These are phyloP conservation scores for Scartelaos histophorus DNA, from an alignment of 2,113 vertebrate genomes.

Conservation along the genomic window DNA sequence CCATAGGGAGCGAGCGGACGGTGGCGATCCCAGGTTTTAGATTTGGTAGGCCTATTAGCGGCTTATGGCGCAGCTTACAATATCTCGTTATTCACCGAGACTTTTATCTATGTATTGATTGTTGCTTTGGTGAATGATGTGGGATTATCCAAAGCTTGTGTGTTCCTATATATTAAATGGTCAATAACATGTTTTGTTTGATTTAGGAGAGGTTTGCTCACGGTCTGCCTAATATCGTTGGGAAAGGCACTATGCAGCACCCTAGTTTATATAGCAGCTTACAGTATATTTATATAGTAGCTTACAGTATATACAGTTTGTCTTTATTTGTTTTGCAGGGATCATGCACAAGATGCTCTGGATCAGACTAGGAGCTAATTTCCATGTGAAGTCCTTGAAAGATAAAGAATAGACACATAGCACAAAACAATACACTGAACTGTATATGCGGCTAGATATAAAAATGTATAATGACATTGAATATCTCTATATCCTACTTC, in stretches of 20 bases:
- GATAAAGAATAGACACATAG: too few species aligned
- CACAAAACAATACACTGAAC: too few species aligned
- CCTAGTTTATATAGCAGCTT: too few species aligned
- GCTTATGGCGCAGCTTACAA: constrained; percentile 39
- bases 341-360: too few species aligned
- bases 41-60: constrained; percentile 24
- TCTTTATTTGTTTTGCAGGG: too few species aligned
- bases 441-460: too few species aligned
- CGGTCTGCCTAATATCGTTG: neutral
- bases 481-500: too few species aligned
- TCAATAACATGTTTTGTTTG: neutral
- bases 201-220: neutral
- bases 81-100: constrained; percentile 40
- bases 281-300: too few species aligned
- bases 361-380: too few species aligned
- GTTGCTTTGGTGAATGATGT: constrained; percentile 43
- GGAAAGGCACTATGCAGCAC: neutral
- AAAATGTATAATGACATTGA: too few species aligned
- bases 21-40: constrained; percentile 29
- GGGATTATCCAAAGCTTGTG: constrained; percentile 7
- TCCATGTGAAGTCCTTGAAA: too few species aligned
- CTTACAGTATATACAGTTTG: too few species aligned
- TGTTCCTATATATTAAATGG: neutral
- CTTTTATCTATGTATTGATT: constrained; percentile 57
- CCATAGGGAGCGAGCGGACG: constrained; percentile 30